Percentiles rank a stretch among this genome's conserved stretches.
Conservation (phyloP, 2,797 vertebrate species). For the Dryobates pubescens region DNA sequence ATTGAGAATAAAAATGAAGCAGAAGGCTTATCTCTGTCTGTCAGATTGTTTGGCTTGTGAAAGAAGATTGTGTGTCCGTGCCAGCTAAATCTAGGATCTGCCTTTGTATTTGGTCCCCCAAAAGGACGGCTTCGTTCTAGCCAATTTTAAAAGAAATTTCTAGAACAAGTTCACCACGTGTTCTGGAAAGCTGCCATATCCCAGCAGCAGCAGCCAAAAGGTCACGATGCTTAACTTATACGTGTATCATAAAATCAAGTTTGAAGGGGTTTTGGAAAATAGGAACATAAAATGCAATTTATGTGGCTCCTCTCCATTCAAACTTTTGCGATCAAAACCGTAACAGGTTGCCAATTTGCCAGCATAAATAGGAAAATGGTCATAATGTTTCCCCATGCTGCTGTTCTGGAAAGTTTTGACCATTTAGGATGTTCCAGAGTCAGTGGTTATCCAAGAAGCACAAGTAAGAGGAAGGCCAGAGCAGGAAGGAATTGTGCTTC, state of each 20-base stretch:
- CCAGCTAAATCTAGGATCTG: background rate
- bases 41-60: background rate
- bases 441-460: slow-evolving; percentile 46
- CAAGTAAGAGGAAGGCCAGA: background rate
- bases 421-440: slow-evolving; percentile 52
- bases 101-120: background rate
- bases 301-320: slow-evolving; percentile 43
- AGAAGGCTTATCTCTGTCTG: background rate
- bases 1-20: background rate
- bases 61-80: background rate
- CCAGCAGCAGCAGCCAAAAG: background rate
- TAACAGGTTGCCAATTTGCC: slow-evolving; percentile 67
- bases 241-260: slow-evolving; percentile 15
- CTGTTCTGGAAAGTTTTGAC: slow-evolving; percentile 65
- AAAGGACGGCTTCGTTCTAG: background rate
- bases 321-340: slow-evolving; percentile 37
- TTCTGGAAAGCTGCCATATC: background rate
- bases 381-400: slow-evolving; percentile 28
- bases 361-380: slow-evolving; percentile 71
- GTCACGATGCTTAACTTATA: slow-evolving; percentile 9
- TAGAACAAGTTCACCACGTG: background rate
- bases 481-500: slow-evolving; percentile 49
- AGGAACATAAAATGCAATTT: slow-evolving; percentile 40
- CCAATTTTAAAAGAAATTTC: slow-evolving; percentile 27
- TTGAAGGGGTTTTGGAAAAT: slow-evolving; percentile 48